Conservation (phyloP, 1,140 invertebrate species). For the Platorchestia sp. region DNA sequence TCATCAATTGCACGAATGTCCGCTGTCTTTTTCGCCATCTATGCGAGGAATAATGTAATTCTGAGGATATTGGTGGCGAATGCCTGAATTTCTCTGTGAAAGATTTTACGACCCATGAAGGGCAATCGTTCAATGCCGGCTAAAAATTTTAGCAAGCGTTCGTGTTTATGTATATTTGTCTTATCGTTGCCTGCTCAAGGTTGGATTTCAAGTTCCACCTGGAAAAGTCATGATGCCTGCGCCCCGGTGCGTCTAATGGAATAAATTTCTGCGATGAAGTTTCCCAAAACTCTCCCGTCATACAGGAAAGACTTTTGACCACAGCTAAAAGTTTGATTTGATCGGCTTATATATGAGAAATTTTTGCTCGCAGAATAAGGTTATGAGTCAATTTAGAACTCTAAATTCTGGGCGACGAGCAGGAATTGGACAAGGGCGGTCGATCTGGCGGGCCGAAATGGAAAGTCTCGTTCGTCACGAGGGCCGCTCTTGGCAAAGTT, state of each 20-base stretch:
- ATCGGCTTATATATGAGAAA: slow-evolving; percentile 2
- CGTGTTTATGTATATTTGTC: too few relatives aligned
- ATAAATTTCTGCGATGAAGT: not conserved
- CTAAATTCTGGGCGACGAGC: not conserved
- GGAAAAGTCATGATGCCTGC: not conserved
- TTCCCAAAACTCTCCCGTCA: not conserved
- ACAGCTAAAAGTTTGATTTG: not conserved
- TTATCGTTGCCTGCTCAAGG: not conserved
- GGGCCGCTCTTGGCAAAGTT: not conserved
- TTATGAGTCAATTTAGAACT: slow-evolving; percentile 2
- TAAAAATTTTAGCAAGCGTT: too few relatives aligned
- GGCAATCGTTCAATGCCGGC: too few relatives aligned
- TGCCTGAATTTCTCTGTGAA: too few relatives aligned
- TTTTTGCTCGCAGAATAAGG: slow-evolving; percentile 7
- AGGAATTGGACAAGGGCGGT: slow-evolving; percentile 5
- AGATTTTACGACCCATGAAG: too few relatives aligned
- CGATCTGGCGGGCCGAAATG: not conserved
- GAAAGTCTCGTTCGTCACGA: not conserved
- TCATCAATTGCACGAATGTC: too few relatives aligned
- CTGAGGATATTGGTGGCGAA: too few relatives aligned
- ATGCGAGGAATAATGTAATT: too few relatives aligned
- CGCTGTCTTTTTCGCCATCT: too few relatives aligned
- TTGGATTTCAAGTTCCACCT: not conserved
- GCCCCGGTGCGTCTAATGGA: not conserved
- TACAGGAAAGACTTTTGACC: not conserved